These are phyloP conservation scores for Passer domesticus DNA, from an alignment of 2,113 vertebrate species.

Conservation along the genomic window DNA sequence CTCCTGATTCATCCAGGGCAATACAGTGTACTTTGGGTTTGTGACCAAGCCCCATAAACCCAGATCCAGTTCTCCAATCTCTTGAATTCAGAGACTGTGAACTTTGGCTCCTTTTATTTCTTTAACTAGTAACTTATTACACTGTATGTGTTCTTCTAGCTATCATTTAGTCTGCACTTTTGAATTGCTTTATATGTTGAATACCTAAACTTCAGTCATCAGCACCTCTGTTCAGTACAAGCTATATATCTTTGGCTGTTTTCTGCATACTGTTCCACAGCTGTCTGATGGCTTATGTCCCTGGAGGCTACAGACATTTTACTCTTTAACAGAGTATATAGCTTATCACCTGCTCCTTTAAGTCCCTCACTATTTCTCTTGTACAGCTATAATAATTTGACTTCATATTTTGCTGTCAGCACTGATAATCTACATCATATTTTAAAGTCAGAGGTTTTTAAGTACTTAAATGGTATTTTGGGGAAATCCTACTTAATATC, in stretches of 20 bases:
- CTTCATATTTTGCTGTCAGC: not conserved
- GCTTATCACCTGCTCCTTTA: not conserved
- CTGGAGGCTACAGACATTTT: not conserved
- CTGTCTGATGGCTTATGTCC: not conserved
- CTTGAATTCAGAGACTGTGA: not conserved
- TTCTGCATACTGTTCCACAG: not conserved
- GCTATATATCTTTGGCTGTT: not conserved
- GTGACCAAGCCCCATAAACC: not conserved
- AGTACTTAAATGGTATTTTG: not conserved
- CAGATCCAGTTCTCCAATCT: not conserved
- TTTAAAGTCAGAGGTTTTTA: not conserved
- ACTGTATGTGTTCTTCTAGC: not conserved
- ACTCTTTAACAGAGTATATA: not conserved
- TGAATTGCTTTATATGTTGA: not conserved
- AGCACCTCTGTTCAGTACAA: not conserved
- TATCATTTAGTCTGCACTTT: not conserved
- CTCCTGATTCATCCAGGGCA: not conserved
- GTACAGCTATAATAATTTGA: not conserved
- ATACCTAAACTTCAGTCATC: not conserved
- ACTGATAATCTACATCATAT: not conserved
- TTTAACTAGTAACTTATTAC: not conserved
- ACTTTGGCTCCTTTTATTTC: not conserved
- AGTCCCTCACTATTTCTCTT: not conserved
- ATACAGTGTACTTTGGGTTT: accelerated
- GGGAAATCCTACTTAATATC: not conserved